Conservation (phyloP, 2,113 vertebrate species). For the Mystacornis crossleyi region DNA sequence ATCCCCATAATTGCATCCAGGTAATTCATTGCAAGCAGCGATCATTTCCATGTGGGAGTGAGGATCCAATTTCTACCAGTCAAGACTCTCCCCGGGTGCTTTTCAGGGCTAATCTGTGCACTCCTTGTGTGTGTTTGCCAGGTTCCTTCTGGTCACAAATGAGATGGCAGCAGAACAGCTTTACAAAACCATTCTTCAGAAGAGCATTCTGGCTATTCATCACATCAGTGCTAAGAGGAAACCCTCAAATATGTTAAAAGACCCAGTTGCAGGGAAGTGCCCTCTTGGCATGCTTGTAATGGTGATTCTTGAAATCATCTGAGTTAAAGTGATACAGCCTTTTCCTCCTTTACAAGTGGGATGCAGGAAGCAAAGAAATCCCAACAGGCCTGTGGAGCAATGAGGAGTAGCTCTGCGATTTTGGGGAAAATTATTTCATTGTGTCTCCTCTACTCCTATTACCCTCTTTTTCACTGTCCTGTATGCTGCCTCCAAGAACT, state of each 20-base stretch:
- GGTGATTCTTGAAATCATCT: not conserved
- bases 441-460: not conserved
- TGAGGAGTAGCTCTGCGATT: not conserved
- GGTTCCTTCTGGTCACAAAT: not conserved
- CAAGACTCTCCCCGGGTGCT: not conserved
- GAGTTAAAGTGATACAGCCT: not conserved
- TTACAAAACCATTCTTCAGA: not conserved
- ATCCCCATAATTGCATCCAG: not conserved
- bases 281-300: not conserved
- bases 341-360: not conserved
- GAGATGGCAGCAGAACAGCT: not conserved
- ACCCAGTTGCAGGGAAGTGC: not conserved
- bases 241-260: not conserved
- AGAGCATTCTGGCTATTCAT: not conserved
- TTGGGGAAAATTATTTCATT: not conserved
- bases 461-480: not conserved
- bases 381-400: not conserved
- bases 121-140: not conserved
- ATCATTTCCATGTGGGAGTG: not conserved
- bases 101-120: not conserved
- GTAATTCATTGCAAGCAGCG: not conserved
- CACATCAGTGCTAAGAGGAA: not conserved
- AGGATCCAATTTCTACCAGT: not conserved
- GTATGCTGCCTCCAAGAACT: not conserved
- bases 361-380: not conserved